These are phyloP conservation scores for Ennomos fuscantarius DNA, from an alignment of 2,888 invertebrate species.

Conservation along the genomic window DNA sequence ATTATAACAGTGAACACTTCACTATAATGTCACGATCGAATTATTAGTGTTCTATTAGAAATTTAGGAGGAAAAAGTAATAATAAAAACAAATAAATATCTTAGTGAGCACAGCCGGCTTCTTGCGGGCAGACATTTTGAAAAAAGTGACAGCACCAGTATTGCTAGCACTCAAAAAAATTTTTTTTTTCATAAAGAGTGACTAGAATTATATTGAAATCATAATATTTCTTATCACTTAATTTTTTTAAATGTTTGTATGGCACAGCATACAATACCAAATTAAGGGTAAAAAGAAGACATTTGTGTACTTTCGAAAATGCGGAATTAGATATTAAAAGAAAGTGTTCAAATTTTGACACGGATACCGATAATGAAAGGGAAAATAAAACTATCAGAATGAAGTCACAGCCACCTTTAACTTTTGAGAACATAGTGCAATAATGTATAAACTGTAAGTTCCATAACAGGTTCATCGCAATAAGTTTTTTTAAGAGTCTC, in stretches of 20 bases:
- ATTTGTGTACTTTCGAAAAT: too few species aligned
- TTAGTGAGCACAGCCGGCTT: background rate
- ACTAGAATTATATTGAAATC: too few species aligned
- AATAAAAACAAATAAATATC: conserved; percentile 16
- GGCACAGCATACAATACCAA: conserved; percentile 14
- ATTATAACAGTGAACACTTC: conserved; percentile 11
- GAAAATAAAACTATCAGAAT: too few species aligned
- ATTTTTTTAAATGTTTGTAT: conserved; percentile 14
- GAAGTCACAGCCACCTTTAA: too few species aligned
- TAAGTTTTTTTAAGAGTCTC: too few species aligned
- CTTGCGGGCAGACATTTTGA: background rate
- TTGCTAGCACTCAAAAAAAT: background rate
- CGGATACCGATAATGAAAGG: too few species aligned
- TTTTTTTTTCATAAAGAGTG: too few species aligned
- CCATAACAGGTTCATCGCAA: too few species aligned
- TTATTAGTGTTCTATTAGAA: background rate
- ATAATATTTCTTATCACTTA: conserved; percentile 2
- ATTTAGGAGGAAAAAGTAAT: conserved; percentile 10
- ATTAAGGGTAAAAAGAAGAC: conserved; percentile 21
- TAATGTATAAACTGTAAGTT: too few species aligned
- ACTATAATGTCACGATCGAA: conserved; percentile 11
- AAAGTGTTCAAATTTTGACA: too few species aligned
- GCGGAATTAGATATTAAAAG: too few species aligned
- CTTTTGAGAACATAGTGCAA: too few species aligned
- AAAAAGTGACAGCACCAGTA: conserved; percentile 6